These are phyloP conservation scores for Heteropelma amictum DNA, from an alignment of 2,888 invertebrate genomes.

Conservation along the genomic window DNA sequence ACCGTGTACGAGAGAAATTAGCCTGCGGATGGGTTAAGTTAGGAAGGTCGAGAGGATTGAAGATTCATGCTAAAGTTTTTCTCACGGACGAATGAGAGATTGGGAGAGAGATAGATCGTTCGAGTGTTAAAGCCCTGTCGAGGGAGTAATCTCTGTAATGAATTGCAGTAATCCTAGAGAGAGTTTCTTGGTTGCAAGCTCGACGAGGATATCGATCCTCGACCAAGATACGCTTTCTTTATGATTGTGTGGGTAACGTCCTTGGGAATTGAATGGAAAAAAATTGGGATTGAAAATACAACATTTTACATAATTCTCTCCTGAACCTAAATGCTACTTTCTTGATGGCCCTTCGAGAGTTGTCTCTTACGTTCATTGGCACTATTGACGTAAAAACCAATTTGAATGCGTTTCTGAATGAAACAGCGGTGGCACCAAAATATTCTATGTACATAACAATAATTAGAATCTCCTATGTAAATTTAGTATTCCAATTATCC, in stretches of 20 bases:
- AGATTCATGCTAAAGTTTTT: conserved; percentile 28
- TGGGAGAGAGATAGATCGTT: conserved; percentile 34
- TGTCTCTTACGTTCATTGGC: background rate
- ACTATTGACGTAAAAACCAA: too few relatives aligned
- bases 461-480: too few relatives aligned
- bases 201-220: conserved; percentile 45
- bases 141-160: conserved; percentile 55
- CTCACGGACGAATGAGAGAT: conserved; percentile 17
- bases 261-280: conserved; percentile 19
- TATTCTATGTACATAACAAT: too few relatives aligned
- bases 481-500: too few relatives aligned
- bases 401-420: too few relatives aligned
- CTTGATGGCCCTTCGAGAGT: background rate
- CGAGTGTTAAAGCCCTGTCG: conserved; percentile 50
- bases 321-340: conserved; percentile 4
- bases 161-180: conserved; percentile 50
- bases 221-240: conserved; percentile 17
- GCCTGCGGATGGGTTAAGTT: conserved; percentile 9
- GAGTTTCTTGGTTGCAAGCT: conserved; percentile 44
- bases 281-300: conserved; percentile 2
- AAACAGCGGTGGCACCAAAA: too few relatives aligned
- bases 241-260: conserved; percentile 4
- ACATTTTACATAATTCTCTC: conserved; percentile 2
- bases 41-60: background rate
- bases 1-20: conserved; percentile 17